Conservation (phyloP, 2,888 invertebrate species). For the Drosophila nigricruria region DNA sequence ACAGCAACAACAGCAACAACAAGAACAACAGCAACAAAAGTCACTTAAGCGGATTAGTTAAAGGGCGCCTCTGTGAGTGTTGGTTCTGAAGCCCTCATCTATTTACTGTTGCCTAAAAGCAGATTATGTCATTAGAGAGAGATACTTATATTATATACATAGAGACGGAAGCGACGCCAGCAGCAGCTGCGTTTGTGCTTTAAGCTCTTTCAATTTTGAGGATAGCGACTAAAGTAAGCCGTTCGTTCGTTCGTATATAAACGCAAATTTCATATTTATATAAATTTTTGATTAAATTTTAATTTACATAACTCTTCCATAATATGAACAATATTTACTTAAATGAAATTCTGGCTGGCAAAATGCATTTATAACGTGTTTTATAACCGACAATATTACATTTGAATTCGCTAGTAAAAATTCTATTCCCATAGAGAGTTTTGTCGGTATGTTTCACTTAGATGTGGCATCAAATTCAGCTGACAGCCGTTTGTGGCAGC, state of each 20-base stretch:
- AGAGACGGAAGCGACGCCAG: conserved; percentile 19
- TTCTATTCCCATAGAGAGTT: conserved; percentile 2
- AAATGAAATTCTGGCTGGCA: not conserved
- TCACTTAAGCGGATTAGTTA: conserved; percentile 79
- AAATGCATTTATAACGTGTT: not conserved
- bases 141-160: conserved; percentile 53
- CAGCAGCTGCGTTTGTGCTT: conserved; percentile 43
- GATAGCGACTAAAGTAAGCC: conserved; percentile 29
- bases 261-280: conserved; percentile 12
- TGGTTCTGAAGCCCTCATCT: conserved; percentile 12
- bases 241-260: not conserved
- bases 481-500: conserved; percentile 50
- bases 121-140: conserved; percentile 80
- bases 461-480: conserved; percentile 26
- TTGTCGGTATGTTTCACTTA: conserved; percentile 12
- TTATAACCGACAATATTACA: not conserved
- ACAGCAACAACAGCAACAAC: conserved; percentile 31
- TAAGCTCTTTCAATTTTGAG: conserved; percentile 31
- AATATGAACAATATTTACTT: conserved; percentile 6
- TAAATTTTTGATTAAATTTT: conserved; percentile 39
- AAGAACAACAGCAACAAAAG: conserved; percentile 46
- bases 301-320: conserved; percentile 32
- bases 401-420: not conserved
- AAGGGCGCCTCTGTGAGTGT: conserved; percentile 64
- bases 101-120: conserved; percentile 70